Percentiles rank a stretch among this genome's conserved stretches.
These are phyloP conservation scores for Tridacna crocea DNA, from an alignment of 2,888 invertebrate genomes.

Conservation along the genomic window DNA sequence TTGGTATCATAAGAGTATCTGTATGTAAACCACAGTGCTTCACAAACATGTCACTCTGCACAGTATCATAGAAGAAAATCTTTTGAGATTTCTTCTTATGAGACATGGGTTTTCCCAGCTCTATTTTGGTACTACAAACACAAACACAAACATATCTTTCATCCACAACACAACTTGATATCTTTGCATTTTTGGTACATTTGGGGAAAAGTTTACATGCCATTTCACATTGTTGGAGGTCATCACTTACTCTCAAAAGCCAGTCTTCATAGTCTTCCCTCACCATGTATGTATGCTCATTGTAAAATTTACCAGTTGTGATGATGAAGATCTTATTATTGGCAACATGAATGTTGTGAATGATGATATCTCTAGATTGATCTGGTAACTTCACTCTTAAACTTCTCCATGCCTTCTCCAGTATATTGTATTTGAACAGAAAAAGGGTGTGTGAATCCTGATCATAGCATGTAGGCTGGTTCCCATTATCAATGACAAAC, in stretches of 20 bases:
- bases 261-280: conserved; percentile 55
- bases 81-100: conserved; percentile 48
- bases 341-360: conserved; percentile 63
- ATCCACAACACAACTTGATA: conserved; percentile 58
- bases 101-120: conserved; percentile 28
- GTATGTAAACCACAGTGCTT: conserved; percentile 47
- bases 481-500: conserved; percentile 66
- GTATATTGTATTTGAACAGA: conserved; percentile 63
- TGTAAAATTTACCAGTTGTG: conserved; percentile 50
- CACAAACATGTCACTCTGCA: conserved; percentile 48
- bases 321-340: conserved; percentile 63
- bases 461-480: conserved; percentile 26
- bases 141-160: conserved; percentile 68
- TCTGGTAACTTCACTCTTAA: conserved; percentile 60
- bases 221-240: conserved; percentile 55
- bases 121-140: conserved; percentile 67
- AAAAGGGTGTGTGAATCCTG: conserved; percentile 47
- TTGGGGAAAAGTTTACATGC: conserved; percentile 64
- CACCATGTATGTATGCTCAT: conserved; percentile 17
- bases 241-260: conserved; percentile 62
- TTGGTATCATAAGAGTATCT: conserved; percentile 64
- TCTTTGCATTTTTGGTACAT: conserved; percentile 55
- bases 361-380: conserved; percentile 53
- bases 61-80: conserved; percentile 62
- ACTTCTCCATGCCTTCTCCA: conserved; percentile 68